Percentiles rank a stretch among this genome's conserved stretches.
Conservation (phyloP, 2,113 vertebrate species). For the Rhombomys opimus region DNA sequence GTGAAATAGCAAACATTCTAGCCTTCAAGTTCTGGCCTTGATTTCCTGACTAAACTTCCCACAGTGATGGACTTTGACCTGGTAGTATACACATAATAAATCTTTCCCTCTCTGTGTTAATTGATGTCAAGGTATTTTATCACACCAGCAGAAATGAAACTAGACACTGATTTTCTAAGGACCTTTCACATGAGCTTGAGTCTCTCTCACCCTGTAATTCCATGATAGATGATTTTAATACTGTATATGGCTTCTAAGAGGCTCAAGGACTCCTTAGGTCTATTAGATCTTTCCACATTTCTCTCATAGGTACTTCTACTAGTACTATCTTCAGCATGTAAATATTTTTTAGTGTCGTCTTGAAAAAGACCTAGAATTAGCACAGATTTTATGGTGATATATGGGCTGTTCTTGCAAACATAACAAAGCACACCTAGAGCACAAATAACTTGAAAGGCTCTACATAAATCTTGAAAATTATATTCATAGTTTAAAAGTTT, state of each 20-base stretch:
- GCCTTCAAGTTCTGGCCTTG: not conserved
- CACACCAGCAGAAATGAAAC: not conserved
- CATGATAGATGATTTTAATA: not conserved
- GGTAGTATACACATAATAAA: not conserved
- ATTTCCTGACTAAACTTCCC: not conserved
- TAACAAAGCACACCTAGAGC: not conserved
- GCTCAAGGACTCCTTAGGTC: not conserved
- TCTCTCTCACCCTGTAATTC: not conserved
- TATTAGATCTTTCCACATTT: not conserved
- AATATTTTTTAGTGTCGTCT: not conserved
- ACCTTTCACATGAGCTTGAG: not conserved
- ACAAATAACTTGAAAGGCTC: not conserved
- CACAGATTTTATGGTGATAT: not conserved
- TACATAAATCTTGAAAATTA: not conserved
- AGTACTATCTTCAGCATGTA: not conserved
- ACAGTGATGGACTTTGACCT: not conserved
- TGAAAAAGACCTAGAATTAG: not conserved
- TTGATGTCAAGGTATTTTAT: not conserved
- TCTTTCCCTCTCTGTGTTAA: not conserved
- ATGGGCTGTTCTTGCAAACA: not conserved
- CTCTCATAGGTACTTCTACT: not conserved
- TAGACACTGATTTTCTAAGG: not conserved
- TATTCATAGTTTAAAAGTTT: not conserved
- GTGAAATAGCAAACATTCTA: not conserved
- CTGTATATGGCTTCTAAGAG: not conserved